Base-by-base conservation (phyloP, 2,113 vertebrate genomes). In the Xiphophorus hellerii region DNA sequence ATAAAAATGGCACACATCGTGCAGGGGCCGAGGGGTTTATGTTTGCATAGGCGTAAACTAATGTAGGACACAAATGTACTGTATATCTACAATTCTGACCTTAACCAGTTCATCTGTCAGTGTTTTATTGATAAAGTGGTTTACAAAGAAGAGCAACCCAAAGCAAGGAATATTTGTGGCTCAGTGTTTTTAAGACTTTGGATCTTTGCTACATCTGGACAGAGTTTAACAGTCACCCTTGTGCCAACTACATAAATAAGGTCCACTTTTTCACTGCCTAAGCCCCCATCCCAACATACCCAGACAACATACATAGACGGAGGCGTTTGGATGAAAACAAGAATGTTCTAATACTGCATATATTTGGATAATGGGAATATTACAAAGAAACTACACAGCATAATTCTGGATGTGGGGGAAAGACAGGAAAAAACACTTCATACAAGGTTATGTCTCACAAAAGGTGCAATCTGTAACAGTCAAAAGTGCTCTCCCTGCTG, bases 1-100 rank as follows among this genome's bases (percentile, higher is more conserved):
- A 64, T 67, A 80, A 78, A 37, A 82, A 80, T 86, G 37, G 77
- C 81, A 66, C 71, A 82, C 76, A 75, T 68, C 78, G 73, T 71
- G 79, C 42, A 35, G 69, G 77, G 62, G 76, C 64, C 30, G 78
- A 78, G 74, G 75, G 39, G 75, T 84, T 83, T 81, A 91, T 85
- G 82, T 86, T 95, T 95, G 94, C 94, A 95, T 95, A 95, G 94
- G 89, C 91, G 88, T 91, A 87, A 94, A 94, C 88, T 80, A 92
- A 93, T 27, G 76, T 78, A 80, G 78, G 88, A 86, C 80, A 87
- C 25, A 64, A 42, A 84, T 80, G 69, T 83, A 83, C 76, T 80
- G 69, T 83, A 83, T 77, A 84, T 86, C 83, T 88, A 89, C 84
- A 89, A 65, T 77, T 90, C 80, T 85, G 78, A 89, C 76, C 67